phyloP scores from a whole-genome alignment of 2,888 invertebrate genomes.

The Apeira syringaria region DNA sequence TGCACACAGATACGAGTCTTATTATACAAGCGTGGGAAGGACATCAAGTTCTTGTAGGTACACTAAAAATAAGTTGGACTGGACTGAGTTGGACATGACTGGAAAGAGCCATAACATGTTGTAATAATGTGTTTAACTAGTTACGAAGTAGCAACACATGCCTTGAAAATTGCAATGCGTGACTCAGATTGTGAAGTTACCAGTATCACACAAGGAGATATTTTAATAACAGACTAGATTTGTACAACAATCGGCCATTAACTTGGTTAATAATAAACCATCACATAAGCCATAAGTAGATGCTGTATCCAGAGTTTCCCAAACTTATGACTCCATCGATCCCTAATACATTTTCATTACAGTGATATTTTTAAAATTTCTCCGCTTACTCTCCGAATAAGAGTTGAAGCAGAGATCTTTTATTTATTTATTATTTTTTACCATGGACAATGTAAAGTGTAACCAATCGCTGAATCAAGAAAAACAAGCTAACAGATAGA shows the following conservation, averaged over 20 bases:
- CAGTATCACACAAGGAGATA: slow-evolving; percentile 4
- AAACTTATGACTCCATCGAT: too few species aligned
- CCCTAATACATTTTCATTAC: too few species aligned
- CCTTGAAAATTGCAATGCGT: slow-evolving; percentile 8
- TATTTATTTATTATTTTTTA: too few species aligned
- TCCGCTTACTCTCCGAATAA: too few species aligned
- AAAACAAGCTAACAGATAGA: too few species aligned
- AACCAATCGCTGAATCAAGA: too few species aligned
- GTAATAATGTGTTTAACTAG: too few species aligned
- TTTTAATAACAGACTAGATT: slow-evolving; percentile 12
- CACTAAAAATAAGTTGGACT: too few species aligned
- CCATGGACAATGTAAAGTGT: too few species aligned
- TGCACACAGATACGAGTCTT: slow-evolving; percentile 4
- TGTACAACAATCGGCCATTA: slow-evolving; percentile 28
- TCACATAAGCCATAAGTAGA: background rate
- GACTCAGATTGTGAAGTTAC: slow-evolving; percentile 10
- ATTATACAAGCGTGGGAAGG: slow-evolving; percentile 20
- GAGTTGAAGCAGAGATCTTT: too few species aligned
- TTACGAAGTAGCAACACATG: slow-evolving; percentile 7
- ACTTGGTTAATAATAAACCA: slow-evolving; percentile 11
- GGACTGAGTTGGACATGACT: background rate
- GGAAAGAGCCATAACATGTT: background rate
- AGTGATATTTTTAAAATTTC: too few species aligned
- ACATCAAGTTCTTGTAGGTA: slow-evolving; percentile 5
- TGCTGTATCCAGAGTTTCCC: background rate